Base-by-base conservation (phyloP, 2,888 invertebrate species). In the Pachycephus smyrnensis region DNA sequence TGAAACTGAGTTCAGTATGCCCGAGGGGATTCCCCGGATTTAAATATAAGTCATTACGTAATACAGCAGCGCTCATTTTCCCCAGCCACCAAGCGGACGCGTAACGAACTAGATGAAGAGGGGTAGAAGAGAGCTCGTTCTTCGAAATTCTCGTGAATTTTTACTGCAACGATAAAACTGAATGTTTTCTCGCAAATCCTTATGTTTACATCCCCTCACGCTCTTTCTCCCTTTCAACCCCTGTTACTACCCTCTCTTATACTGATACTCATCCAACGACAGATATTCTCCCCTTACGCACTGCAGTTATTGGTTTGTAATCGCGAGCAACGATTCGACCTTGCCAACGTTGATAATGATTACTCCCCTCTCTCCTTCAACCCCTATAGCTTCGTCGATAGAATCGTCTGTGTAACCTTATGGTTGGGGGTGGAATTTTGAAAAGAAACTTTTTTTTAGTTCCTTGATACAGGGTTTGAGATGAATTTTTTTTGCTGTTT, bases 111-210 rank as follows among this genome's bases (percentile, higher is more conserved):
- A 55, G 23, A 55, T 11, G 71, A 11, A 71, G 31, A 30, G 33
- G 30, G 30, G 30, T 30, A 30, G n/a, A n/a, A n/a, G n/a, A n/a
- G n/a, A n/a, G 71, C 30, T 71, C 71, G 71, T 12, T 32, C 75
- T 15, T 73, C 73, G 55, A 69, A 76, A 79, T 81, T 33, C 82
- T 83, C 87, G 82, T 84, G 83, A 87, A 86, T 86, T 86, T 87
- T 84, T 83, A 87, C 78, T 81, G 74, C 77, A 76, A 77, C 83
- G 75, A 84, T 87, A 83, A 85, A 84, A 77, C 75, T 76, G 80
- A 85, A 86, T 79, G 81, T 76, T 82, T 81, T 75, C 83, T 82
- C 82, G 80, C 81, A 83, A 82, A 87, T 86, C 82, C 81, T 79
- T 82, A 86, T 81, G 82, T 79, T 81, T 69, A 73, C 76, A 69